phyloP scores from a whole-genome alignment of 2,797 vertebrate genomes.

The Gymnothorax javanicus region DNA sequence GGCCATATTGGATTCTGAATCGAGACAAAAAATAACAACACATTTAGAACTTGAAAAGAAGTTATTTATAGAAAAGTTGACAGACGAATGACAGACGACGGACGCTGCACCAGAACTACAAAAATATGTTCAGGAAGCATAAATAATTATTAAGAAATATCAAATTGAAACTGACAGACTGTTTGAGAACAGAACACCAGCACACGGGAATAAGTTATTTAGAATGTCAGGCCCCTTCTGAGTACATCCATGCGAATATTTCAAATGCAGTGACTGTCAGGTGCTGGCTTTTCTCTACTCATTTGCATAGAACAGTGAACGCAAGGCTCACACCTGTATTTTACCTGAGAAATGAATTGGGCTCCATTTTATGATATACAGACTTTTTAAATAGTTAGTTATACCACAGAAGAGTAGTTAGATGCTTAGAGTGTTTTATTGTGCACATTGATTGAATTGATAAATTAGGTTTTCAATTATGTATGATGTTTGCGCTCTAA shows the following conservation, averaged over 20 bases:
- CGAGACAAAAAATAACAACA: too few species aligned
- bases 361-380: not conserved
- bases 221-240: not conserved
- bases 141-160: not conserved
- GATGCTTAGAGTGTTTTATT: not conserved
- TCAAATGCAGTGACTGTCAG: not conserved
- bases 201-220: not conserved
- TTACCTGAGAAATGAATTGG: constrained; percentile 17
- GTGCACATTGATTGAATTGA: constrained; percentile 3
- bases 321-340: constrained; percentile 20
- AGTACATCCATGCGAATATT: not conserved
- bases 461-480: not conserved
- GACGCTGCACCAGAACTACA: too few species aligned
- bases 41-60: too few species aligned
- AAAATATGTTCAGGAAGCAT: not conserved
- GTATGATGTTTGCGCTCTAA: not conserved
- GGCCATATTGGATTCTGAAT: too few species aligned
- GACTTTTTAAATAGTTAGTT: not conserved
- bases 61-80: too few species aligned
- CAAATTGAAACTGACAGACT: not conserved
- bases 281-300: not conserved
- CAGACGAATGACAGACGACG: too few species aligned
- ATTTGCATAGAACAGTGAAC: constrained; percentile 14
- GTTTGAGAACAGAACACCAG: not conserved
- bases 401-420: not conserved